Base-by-base conservation (phyloP, 2,113 vertebrate genomes). In the Ailuropoda melanoleuca region DNA sequence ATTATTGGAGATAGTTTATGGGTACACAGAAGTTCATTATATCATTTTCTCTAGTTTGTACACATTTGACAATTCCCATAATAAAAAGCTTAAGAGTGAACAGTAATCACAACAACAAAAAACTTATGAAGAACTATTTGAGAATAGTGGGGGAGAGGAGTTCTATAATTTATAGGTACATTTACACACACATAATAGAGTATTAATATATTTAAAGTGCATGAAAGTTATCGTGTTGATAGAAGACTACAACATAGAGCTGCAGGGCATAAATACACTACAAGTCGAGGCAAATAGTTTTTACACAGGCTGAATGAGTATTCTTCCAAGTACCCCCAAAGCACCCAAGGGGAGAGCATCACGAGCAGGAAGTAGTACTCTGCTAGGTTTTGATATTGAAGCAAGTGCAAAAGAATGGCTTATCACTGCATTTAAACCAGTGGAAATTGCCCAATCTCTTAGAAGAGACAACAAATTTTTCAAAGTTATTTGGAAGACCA, bases 21-120 rank as follows among this genome's bases (percentile, higher is more conserved):
- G 21, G 53, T 53, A 62, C 7, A 21, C 17, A 23, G 21, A 82
- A 83, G 39, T 68, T 95, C 48, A 78, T 56, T 48, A 80, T 10
- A 72, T 14, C n/a, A 87, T 93, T 82, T 93, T 78, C 39, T 95
- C 39, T 95, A 90, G n/a, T 80, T 88, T 85, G 39, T n/a, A 64
- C 34, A 58, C 5, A 18, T 83, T 66, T 96, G 46, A 94, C 82
- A 87, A 90, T 92, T 88, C 80, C 58, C 55, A 84, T 64, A 68
- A 85, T 60, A 58, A 90, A 94, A 80, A 95, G 6, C 53, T 93
- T 72, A 81, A 90, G 81, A 50, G 46, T 83, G 8, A 97, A 82
- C 3, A 89, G 92, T 75, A 86, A 88, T 74, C 8, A 83, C 72
- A 90, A 77, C 31, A 85, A 83, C 4, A 86, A 90, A 85, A 95